phyloP scores from a whole-genome alignment of 2,888 invertebrate genomes.

The Cylloceria caligata region DNA sequence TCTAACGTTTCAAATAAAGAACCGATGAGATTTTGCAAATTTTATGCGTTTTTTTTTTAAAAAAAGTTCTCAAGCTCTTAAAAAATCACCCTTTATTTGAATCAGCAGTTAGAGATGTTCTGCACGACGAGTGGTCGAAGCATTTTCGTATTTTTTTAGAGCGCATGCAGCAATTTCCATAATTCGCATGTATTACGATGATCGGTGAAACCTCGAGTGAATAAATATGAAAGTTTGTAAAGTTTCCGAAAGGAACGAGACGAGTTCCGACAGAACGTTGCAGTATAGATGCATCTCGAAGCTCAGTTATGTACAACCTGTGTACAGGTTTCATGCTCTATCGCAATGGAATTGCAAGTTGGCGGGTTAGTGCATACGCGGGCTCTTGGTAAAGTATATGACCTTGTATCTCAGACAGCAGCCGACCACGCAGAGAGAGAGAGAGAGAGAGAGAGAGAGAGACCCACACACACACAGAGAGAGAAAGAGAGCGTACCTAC shows the following conservation, averaged over 20 bases:
- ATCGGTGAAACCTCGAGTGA: conserved; percentile 36
- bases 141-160: not conserved
- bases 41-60: no score
- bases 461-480: conserved; percentile 38
- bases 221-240: conserved; percentile 18
- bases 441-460: conserved; percentile 10
- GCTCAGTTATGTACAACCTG: conserved; percentile 10
- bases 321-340: conserved; percentile 32
- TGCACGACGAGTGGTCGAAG: not conserved
- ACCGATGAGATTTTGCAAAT: no score
- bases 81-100: no score
- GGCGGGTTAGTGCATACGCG: conserved; percentile 28
- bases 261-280: conserved; percentile 14
- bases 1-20: no score
- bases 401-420: conserved; percentile 60
- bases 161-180: conserved; percentile 24
- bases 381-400: conserved; percentile 29
- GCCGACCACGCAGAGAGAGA: conserved; percentile 21
- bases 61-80: no score
- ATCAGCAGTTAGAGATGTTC: not conserved
- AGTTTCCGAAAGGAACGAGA: conserved; percentile 10
- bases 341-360: conserved; percentile 51
- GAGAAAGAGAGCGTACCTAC: conserved; percentile 17
- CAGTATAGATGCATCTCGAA: not conserved
- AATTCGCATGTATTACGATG: conserved; percentile 17